A percentile compares a stretch with the other conserved stretches of the same genome.
phyloP scores from a whole-genome alignment of 2,888 invertebrate genomes.

The Germaria angustata region DNA sequence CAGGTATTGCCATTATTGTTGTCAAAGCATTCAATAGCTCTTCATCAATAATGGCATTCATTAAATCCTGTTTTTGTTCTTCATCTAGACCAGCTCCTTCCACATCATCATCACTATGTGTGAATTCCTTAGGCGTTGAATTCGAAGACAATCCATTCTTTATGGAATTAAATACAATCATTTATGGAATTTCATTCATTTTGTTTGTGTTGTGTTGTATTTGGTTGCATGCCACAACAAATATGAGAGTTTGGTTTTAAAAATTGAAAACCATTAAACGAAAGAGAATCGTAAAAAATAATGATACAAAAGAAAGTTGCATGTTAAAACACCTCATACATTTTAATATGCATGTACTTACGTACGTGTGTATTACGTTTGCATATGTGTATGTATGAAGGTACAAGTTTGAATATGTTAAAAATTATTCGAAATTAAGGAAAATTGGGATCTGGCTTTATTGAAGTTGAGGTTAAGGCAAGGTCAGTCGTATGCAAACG shows the following conservation, averaged over 20 bases:
- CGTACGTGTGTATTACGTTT: neutral
- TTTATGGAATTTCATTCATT: conserved; percentile 36
- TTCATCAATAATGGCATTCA: conserved; percentile 53
- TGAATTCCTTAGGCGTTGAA: conserved; percentile 25
- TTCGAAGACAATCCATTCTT: conserved; percentile 42
- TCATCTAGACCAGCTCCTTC: conserved; percentile 1
- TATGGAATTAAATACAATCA: conserved; percentile 8
- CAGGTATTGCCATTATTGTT: conserved; percentile 52
- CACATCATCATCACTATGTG: conserved; percentile 28
- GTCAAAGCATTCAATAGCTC: conserved; percentile 63
- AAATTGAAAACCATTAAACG: conserved; percentile 60
- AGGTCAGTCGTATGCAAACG: neutral
- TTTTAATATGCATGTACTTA: neutral
- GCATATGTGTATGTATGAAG: neutral
- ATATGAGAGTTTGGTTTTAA: conserved; percentile 30
- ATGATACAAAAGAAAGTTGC: conserved; percentile 10
- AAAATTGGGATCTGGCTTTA: neutral
- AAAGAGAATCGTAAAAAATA: conserved; percentile 63
- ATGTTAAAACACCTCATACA: conserved; percentile 13
- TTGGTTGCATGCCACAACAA: neutral
- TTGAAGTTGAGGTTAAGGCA: neutral
- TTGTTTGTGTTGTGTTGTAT: conserved; percentile 9
- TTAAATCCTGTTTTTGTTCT: conserved; percentile 32
- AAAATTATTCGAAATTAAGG: neutral
- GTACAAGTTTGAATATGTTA: neutral